A percentile compares a stretch with the other conserved stretches of the same genome.
Evolutionary conservation across 1,140 invertebrate species (phyloP).

Genomic region (Drosophila cardini): DNA sequence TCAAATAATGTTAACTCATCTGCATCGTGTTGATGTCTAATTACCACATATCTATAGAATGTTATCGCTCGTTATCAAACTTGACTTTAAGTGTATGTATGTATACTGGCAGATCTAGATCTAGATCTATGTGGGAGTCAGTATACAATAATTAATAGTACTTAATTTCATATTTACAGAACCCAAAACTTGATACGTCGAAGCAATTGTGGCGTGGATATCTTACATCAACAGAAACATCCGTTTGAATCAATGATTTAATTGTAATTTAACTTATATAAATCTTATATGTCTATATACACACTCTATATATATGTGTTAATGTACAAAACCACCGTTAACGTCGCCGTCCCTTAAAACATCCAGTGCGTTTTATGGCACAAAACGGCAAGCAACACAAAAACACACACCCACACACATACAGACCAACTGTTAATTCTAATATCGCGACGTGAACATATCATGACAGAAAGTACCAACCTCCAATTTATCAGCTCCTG

Average conservation of each 20-base stretch:
- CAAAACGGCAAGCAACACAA: conserved; percentile 54
- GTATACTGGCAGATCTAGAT: conserved; percentile 22
- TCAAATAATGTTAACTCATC: conserved; percentile 37
- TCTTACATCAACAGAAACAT: conserved; percentile 82
- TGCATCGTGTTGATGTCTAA: conserved; percentile 54
- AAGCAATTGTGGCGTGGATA: conserved; percentile 82
- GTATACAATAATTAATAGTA: conserved; percentile 27
- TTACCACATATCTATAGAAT: conserved; percentile 38
- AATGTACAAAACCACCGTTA: conserved; percentile 49
- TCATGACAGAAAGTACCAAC: conserved; percentile 26
- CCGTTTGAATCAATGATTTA: conserved; percentile 83
- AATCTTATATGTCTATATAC: conserved; percentile 39
- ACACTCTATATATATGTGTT: conserved; percentile 47
- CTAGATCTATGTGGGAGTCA: conserved; percentile 8
- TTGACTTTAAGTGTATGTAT: conserved; percentile 35
- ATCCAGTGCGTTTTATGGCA: conserved; percentile 48
- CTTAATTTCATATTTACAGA: conserved; percentile 65
- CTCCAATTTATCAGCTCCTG: conserved; percentile 12
- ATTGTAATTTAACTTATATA: conserved; percentile 45
- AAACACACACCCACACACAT: conserved; percentile 19
- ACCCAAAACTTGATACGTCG: conserved; percentile 82
- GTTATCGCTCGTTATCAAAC: conserved; percentile 30
- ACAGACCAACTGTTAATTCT: conserved; percentile 5
- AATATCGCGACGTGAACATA: conserved; percentile 32
- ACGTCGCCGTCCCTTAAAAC: conserved; percentile 22